Evolutionary conservation across 2,797 vertebrate genomes (phyloP).

Genomic region (Cygnus olor): DNA sequence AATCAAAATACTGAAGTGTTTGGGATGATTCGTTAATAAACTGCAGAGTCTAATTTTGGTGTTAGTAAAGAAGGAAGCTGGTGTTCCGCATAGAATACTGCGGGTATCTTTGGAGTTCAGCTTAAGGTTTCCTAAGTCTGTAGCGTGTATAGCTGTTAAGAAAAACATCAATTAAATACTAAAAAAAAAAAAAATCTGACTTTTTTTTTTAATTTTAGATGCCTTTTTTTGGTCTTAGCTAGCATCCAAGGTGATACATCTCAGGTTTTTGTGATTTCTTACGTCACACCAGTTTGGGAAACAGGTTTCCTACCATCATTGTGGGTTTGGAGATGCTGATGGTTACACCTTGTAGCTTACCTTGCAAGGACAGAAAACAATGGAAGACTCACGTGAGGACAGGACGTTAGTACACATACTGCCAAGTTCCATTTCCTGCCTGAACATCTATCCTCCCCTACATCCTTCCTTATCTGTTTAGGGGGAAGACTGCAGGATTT

Average conservation of each 20-base stretch:
- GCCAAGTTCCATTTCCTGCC: background rate
- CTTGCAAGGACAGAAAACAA: background rate
- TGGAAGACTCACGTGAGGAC: background rate
- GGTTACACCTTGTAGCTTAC: background rate
- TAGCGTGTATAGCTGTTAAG: background rate
- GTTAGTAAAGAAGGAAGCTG: background rate
- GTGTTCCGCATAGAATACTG: background rate
- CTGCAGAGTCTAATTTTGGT: background rate
- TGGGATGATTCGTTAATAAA: background rate
- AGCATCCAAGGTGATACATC: background rate
- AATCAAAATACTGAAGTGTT: background rate
- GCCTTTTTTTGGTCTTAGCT: background rate
- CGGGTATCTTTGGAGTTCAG: background rate
- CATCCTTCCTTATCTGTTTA: background rate
- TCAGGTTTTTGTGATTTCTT: background rate
- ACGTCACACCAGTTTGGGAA: rapidly evolving
- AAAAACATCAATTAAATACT: no score
- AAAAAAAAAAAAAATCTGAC: no score
- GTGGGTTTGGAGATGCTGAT: background rate
- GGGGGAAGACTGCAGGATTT: background rate
- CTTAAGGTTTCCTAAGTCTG: background rate
- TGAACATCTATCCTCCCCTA: background rate
- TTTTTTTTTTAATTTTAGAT: background rate
- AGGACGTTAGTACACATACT: background rate
- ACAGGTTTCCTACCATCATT: background rate